These are phyloP conservation scores for Porites lobata DNA, from an alignment of 92 coral and sea anemone genomes.

Conservation along the genomic window DNA sequence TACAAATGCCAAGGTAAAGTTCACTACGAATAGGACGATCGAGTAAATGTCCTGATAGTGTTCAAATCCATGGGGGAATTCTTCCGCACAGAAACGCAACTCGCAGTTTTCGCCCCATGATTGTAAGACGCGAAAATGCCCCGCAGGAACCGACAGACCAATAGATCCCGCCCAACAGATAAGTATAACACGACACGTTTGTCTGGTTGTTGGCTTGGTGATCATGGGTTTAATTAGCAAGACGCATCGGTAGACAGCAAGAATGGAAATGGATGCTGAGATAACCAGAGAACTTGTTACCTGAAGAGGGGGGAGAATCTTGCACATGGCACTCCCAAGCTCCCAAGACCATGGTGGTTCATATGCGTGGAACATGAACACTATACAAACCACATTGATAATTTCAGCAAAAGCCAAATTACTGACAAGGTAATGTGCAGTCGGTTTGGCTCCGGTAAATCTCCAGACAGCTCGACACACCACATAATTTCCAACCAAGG, in stretches of 20 bases:
- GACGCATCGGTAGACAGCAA: slow-evolving; percentile 45
- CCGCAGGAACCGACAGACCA: slow-evolving; percentile 39
- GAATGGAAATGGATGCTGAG: slow-evolving; percentile 29
- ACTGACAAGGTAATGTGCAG: slow-evolving; percentile 34
- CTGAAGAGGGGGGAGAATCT: slow-evolving; percentile 39
- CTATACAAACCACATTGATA: slow-evolving; percentile 28
- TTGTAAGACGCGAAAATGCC: slow-evolving; percentile 31
- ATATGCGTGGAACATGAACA: slow-evolving; percentile 35
- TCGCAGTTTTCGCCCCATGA: slow-evolving; percentile 24
- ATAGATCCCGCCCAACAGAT: slow-evolving; percentile 36
- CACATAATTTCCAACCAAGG: slow-evolving; percentile 53
- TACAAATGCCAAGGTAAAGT: slow-evolving; percentile 35
- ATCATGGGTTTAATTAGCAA: slow-evolving; percentile 32
- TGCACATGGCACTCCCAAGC: slow-evolving; percentile 38
- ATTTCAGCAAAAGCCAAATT: slow-evolving; percentile 61
- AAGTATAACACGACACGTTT: slow-evolving; percentile 13
- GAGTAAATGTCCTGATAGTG: slow-evolving; percentile 29
- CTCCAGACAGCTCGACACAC: slow-evolving; percentile 50
- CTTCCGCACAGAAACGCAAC: slow-evolving; percentile 8
- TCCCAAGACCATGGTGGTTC: slow-evolving; percentile 38
- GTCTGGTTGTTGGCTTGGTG: slow-evolving; percentile 9
- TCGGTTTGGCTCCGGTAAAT: slow-evolving; percentile 31
- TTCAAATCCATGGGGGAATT: slow-evolving; percentile 12
- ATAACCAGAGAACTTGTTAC: slow-evolving; percentile 31
- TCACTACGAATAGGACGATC: slow-evolving; percentile 9